A percentile compares a stretch with the other conserved stretches of the same genome.
Evolutionary conservation across 2,797 vertebrate genomes (phyloP).

Genomic region (Eutrigla gurnardus): DNA sequence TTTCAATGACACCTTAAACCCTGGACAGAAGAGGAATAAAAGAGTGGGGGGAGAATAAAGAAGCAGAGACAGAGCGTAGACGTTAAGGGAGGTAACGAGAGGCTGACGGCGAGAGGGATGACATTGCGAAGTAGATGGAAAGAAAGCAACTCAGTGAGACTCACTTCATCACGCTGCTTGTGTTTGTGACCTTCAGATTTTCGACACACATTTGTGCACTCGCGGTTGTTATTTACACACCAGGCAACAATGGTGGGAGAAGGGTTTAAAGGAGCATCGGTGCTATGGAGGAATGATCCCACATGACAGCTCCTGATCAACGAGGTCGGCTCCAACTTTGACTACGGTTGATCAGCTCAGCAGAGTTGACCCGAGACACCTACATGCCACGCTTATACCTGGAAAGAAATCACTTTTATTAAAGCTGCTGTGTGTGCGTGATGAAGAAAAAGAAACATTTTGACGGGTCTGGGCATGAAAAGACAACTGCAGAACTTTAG

Average conservation of each 20-base stretch:
- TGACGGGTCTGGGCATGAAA: neutral
- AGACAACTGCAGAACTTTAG: constrained; percentile 1
- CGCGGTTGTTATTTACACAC: constrained; percentile 34
- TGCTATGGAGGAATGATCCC: constrained; percentile 39
- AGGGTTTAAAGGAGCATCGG: constrained; percentile 14
- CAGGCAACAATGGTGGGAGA: constrained; percentile 1
- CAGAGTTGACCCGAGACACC: constrained; percentile 9
- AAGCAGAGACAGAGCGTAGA: constrained; percentile 40
- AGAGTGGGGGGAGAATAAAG: constrained; percentile 36
- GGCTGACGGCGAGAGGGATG: constrained; percentile 17
- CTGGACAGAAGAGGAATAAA: constrained; percentile 31
- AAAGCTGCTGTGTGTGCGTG: neutral
- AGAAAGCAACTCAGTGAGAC: constrained; percentile 33
- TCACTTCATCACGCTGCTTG: constrained; percentile 59
- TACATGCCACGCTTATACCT: neutral
- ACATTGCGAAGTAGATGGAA: constrained; percentile 48
- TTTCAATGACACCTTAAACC: constrained; percentile 70
- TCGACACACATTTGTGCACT: constrained; percentile 28
- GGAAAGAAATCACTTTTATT: neutral
- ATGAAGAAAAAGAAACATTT: neutral
- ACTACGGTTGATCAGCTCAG: constrained; percentile 31
- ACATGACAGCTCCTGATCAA: constrained; percentile 47
- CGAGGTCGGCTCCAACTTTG: constrained; percentile 24
- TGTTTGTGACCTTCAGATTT: constrained; percentile 61
- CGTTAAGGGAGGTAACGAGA: constrained; percentile 57